phyloP scores from a whole-genome alignment of 2,113 vertebrate genomes.

The Dasyurus viverrinus region DNA sequence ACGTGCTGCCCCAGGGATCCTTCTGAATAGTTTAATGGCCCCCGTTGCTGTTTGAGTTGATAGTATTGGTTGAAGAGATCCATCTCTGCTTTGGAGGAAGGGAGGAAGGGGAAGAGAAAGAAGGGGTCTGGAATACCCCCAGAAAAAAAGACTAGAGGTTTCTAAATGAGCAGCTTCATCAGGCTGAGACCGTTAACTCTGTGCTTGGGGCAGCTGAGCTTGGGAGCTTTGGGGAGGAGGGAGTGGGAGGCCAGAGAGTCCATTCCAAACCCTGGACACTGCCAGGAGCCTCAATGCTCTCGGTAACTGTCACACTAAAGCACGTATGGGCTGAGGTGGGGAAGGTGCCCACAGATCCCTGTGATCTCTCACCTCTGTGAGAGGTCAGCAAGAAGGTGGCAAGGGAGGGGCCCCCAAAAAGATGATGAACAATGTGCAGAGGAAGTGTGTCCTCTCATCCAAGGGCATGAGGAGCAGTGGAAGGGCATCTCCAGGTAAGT shows the following conservation, averaged over 20 bases:
- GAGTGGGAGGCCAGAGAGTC: background rate
- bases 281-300: no score
- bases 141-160: background rate
- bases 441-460: background rate
- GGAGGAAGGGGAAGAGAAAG: background rate
- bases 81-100: background rate
- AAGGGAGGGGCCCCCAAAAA: background rate
- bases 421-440: background rate
- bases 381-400: background rate
- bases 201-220: background rate
- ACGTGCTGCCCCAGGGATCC: background rate
- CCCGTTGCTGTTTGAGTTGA: background rate
- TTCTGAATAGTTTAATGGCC: background rate
- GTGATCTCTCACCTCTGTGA: no score
- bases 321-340: background rate
- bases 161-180: background rate
- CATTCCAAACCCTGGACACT: background rate
- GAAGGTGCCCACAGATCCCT: background rate
- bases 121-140: no score
- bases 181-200: no score
- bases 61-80: background rate
- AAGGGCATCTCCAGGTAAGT: background rate
- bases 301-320: background rate
- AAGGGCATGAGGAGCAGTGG: background rate
- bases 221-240: background rate